These are phyloP conservation scores for Cossypha caffra DNA, from an alignment of 2,797 vertebrate species.

Conservation along the genomic window DNA sequence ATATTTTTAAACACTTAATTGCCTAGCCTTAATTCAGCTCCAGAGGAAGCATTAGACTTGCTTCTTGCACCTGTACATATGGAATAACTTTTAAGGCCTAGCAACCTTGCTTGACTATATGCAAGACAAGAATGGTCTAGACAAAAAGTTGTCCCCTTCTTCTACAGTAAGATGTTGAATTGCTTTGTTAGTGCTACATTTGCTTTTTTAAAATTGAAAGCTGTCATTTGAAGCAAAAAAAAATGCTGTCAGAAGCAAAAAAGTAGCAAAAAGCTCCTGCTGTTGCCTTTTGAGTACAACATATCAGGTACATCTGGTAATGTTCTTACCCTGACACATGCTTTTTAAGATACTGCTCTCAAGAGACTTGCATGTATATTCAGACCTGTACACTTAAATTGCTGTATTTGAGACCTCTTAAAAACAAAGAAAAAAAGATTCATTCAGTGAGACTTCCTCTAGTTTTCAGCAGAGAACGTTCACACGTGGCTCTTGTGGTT, in stretches of 20 bases:
- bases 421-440: neutral
- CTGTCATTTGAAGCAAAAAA: neutral
- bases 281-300: neutral
- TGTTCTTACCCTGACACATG: neutral
- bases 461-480: slow-evolving; percentile 21
- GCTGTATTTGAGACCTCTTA: neutral
- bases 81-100: neutral
- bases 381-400: neutral
- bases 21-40: neutral
- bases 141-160: neutral
- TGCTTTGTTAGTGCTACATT: neutral
- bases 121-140: neutral
- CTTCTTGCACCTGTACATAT: neutral
- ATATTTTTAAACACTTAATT: neutral
- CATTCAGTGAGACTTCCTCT: neutral
- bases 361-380: neutral
- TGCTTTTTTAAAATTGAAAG: neutral
- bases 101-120: neutral
- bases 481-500: neutral
- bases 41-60: neutral
- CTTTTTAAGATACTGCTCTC: neutral
- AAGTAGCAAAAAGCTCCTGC: neutral
- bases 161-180: neutral
- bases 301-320: neutral
- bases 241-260: neutral